Evolutionary conservation across 2,113 vertebrate genomes (phyloP).

Genomic region (Sinocyclocheilus rhinocerous): DNA sequence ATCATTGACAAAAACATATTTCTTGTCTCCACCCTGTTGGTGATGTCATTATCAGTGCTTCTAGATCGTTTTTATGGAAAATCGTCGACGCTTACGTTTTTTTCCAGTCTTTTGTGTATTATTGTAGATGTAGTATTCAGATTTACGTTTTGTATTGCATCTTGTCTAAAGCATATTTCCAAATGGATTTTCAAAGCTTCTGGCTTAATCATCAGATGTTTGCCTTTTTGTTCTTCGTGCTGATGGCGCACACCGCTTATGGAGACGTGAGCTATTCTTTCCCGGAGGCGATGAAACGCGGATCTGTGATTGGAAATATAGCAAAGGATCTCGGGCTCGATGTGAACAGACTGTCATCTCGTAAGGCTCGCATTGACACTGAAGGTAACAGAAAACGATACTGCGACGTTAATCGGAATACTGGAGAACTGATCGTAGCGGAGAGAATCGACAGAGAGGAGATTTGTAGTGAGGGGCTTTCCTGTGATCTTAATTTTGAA

Average conservation of each 20-base stretch:
- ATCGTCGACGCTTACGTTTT: not conserved
- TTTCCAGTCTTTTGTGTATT: not conserved
- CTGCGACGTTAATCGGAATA: constrained; percentile 16
- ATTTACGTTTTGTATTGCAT: not conserved
- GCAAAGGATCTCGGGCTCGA: not conserved
- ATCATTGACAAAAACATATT: not conserved
- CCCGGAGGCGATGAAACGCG: not conserved
- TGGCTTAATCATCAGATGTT: not conserved
- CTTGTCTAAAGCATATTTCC: not conserved
- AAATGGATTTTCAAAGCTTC: not conserved
- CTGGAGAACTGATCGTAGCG: constrained; percentile 69
- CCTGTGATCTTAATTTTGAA: constrained; percentile 52
- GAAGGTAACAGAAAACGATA: not conserved
- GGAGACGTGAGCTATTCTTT: not conserved
- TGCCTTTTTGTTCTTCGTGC: not conserved
- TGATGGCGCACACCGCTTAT: too few species aligned
- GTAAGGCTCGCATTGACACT: not conserved
- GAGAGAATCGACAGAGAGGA: constrained; percentile 72
- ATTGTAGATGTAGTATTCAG: not conserved
- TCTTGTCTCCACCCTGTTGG: not conserved
- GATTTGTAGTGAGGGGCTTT: constrained; percentile 56
- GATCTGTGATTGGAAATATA: constrained; percentile 1
- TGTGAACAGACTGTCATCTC: not conserved
- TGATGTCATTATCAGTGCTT: not conserved
- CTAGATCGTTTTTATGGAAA: not conserved